Evolutionary conservation across 2,113 vertebrate genomes (phyloP), one percentile per base, ranked within the genome.

Genomic region (Ceuthmochares aereus): DNA sequence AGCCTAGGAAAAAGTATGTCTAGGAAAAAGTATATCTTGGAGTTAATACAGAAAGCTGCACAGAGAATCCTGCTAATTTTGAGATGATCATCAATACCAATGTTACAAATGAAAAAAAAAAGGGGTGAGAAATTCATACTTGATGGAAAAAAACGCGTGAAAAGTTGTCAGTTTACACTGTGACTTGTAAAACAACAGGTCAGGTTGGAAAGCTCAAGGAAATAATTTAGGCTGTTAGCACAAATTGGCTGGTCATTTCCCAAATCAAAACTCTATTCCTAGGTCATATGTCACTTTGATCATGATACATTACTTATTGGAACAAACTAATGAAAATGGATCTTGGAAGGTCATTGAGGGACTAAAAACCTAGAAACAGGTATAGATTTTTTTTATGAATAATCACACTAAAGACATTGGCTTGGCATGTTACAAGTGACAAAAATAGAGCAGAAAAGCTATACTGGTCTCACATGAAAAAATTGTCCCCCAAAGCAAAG

Each of bases 131-230:
- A 78, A 58, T 34, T 62, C 4, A 34, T 30, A 18, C 2, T 69
- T n/a, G 47, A 37, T 10, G 59, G 47, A 59, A 91, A 94, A 86
- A 0, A 86, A 0, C 4, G 55, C 0, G 0, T 77, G 45, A 54
- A 69, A 87, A 78, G 16, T 52, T 32, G 18, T 5, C 26, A 51
- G 14, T 75, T 77, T 84, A 56, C 30, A 27, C 29, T 45, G 51
- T 23, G 49, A 49, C 13, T 77, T 16, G 1, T 20, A 63, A 84
- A 96, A 82, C 43, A 74, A 30, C 12, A 43, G n/a, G 29, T 68
- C 23, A 63, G 22, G 15, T 63, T 64, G 37, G 75, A 89, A 91
- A 55, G 3, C 29, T 72, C 55, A 18, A 51, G 68, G 70, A 89
- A 43, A 55, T 47, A 72, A 67, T 91, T 52, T 34, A 79, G 49